These are phyloP conservation scores for Hylia prasina DNA, from an alignment of 2,113 vertebrate genomes.

Conservation along the genomic window DNA sequence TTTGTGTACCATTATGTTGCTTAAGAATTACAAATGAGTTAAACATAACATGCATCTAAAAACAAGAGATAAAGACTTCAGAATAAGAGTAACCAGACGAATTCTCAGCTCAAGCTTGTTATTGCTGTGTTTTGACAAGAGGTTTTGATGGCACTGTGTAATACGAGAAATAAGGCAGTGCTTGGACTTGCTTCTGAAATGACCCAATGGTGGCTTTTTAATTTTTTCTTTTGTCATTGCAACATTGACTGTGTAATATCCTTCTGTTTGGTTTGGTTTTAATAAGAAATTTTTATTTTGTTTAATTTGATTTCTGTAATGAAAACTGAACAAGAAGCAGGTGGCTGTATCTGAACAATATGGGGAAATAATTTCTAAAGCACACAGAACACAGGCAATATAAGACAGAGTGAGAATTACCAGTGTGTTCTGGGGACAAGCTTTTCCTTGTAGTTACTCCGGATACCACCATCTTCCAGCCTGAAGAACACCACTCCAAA, in stretches of 20 bases:
- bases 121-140: neutral
- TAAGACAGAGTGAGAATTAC: neutral
- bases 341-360: neutral
- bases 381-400: rapidly evolving
- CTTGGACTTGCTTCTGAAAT: neutral
- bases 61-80: neutral
- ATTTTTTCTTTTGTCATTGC: neutral
- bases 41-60: neutral
- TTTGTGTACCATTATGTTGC: neutral
- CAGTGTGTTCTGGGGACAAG: neutral
- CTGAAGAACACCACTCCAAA: neutral
- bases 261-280: neutral
- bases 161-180: neutral
- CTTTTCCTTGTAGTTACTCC: neutral
- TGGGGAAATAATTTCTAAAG: neutral
- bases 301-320: neutral
- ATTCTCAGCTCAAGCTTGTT: neutral
- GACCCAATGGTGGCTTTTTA: neutral
- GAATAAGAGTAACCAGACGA: neutral
- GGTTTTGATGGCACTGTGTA: neutral
- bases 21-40: neutral
- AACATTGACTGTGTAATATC: neutral
- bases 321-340: neutral
- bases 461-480: neutral
- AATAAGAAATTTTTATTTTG: neutral